A percentile compares a stretch with the other conserved stretches of the same genome.
These are phyloP conservation scores for Trachemys scripta DNA, from an alignment of 2,113 vertebrate genomes.

Conservation along the genomic window DNA sequence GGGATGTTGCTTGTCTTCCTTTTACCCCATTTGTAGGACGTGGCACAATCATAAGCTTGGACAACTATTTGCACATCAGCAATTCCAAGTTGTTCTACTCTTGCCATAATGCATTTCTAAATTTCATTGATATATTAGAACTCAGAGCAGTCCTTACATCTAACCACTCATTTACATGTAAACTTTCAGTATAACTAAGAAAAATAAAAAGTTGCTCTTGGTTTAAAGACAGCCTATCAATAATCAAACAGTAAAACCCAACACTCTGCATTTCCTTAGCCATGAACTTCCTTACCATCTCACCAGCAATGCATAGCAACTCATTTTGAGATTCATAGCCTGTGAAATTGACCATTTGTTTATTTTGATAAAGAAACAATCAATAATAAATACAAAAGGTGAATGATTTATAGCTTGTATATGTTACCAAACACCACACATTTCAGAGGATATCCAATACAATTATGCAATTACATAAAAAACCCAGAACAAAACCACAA, in stretches of 20 bases:
- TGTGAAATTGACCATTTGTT: slow-evolving; percentile 36
- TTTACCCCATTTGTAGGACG: neutral
- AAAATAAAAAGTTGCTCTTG: neutral
- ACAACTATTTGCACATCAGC: neutral
- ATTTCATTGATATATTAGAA: neutral
- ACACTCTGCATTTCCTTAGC: neutral
- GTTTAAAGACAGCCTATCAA: neutral
- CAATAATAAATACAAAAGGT: neutral
- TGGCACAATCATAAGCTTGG: neutral
- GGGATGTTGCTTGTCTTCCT: neutral
- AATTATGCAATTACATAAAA: neutral
- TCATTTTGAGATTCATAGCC: neutral
- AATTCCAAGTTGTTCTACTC: too few relatives aligned
- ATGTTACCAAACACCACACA: neutral
- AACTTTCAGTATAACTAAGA: neutral
- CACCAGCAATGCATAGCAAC: neutral
- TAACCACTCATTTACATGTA: neutral
- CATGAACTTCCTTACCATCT: neutral
- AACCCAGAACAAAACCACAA: too few relatives aligned
- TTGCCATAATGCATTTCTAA: neutral
- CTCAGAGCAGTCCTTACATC: neutral
- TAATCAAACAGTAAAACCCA: neutral
- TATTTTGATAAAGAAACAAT: neutral
- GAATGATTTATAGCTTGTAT: neutral
- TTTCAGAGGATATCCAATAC: neutral